Percentiles rank a stretch among this genome's conserved stretches.
Evolutionary conservation across 2,113 vertebrate genomes (phyloP).

Genomic region (Ictalurus punctatus): DNA sequence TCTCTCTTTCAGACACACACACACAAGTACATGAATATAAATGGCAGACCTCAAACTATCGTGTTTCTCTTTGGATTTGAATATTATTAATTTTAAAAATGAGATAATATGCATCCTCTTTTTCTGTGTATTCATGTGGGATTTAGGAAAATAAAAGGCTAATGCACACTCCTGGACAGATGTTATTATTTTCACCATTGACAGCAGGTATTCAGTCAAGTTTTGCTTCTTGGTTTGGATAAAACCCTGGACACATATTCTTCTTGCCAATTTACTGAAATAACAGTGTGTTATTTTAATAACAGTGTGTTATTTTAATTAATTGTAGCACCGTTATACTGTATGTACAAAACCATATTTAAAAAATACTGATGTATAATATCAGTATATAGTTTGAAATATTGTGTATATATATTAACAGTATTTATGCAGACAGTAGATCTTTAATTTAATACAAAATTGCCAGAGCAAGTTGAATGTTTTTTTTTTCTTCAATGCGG

Average conservation of each 20-base stretch:
- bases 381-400: no score
- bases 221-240: not conserved
- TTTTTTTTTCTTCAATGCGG: not conserved
- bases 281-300: not conserved
- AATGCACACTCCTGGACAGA: not conserved
- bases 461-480: not conserved
- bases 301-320: not conserved
- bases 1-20: not conserved
- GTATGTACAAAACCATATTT: not conserved
- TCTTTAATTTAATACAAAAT: not conserved
- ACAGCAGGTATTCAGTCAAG: not conserved
- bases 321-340: no score
- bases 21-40: not conserved
- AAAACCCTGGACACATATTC: not conserved
- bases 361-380: not conserved
- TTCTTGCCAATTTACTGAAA: not conserved
- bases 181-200: not conserved
- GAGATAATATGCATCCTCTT: no score
- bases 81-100: not conserved
- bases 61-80: not conserved
- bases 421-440: not conserved
- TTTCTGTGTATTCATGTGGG: not conserved
- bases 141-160: not conserved
- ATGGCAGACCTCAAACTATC: not conserved
- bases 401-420: no score